Base-by-base conservation (phyloP, 2,888 invertebrate genomes). In the Herminia tarsipennalis region DNA sequence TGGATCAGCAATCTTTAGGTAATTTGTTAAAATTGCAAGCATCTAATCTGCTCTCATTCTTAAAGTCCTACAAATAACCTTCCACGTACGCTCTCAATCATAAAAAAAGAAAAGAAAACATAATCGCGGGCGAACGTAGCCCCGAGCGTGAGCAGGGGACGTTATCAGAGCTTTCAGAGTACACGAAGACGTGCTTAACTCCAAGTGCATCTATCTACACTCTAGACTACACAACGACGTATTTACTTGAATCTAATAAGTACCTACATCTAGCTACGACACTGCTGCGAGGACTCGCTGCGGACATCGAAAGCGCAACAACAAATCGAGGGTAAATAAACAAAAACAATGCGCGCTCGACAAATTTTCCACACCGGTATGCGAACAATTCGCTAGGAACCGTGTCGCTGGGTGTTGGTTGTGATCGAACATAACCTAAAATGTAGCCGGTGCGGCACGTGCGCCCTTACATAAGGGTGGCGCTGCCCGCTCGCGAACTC, bases 401-500 rank as follows among this genome's bases (percentile, higher is more conserved):
- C 53, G 52, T 59, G 66, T 61, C 62, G 61, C 62, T 69, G 65
- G 64, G 70, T 64, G 66, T 65, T 60, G 57, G 68, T 62, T 65
- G 45, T 70, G 76, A 84, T 88, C 88, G 86, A 87, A 88, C 83
- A 87, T 90, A 90, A 90, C 90, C 90, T 90, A 80, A 70, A 83
- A 78, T 70, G 63, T 48, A 47, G 66, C 69, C 66, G 75, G 72
- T 35, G 39, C 14, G 73, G 78, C 88, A 88, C 86, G 89, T 88
- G 88, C 86, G 83, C 86, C 88, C 88, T 88, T 88, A 87, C 72
- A 78, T 86, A 88, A 88, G 89, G 89, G 88, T 83, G 76, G 81
- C 76, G 76, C 71, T 60, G 71, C 41, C 48, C 56, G 33, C 32
- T 40, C 21, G 29, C 40, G 25, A 63, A 56, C 53, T 27, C 30